Conservation (phyloP, 2,797 vertebrate species). For the Babyrousa celebensis region DNA sequence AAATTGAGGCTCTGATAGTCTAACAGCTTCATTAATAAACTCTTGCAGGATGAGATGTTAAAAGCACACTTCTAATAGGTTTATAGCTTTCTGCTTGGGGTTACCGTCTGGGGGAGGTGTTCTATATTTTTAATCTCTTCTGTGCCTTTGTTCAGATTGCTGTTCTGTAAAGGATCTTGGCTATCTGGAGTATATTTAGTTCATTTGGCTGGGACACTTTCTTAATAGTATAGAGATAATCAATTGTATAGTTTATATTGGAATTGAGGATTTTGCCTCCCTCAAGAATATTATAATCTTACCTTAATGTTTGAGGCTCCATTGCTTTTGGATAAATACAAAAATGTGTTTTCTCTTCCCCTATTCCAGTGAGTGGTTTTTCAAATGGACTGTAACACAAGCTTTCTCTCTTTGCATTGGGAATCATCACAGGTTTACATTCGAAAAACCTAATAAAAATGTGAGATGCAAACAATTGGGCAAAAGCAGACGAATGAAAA, state of each 20-base stretch:
- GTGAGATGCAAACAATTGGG: not conserved
- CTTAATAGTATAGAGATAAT: slow-evolving; percentile 69
- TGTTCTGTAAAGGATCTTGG: slow-evolving; percentile 15
- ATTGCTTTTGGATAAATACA: slow-evolving; percentile 81
- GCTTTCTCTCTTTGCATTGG: slow-evolving; percentile 37
- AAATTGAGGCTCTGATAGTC: not conserved
- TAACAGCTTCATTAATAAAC: not conserved
- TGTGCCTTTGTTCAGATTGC: not conserved
- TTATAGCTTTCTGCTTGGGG: not conserved
- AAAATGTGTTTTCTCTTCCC: slow-evolving; percentile 71
- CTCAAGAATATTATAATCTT: slow-evolving; percentile 76
- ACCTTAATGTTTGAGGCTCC: slow-evolving; percentile 76
- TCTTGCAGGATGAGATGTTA: not conserved
- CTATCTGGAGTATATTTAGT: not conserved
- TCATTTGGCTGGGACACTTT: not conserved
- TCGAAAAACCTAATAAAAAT: slow-evolving; percentile 70
- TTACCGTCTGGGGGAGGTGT: not conserved
- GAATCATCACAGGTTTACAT: slow-evolving; percentile 63
- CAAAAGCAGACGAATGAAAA: not conserved
- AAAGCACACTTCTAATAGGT: not conserved
- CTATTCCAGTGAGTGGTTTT: slow-evolving; percentile 63
- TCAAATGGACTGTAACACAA: slow-evolving; percentile 73
- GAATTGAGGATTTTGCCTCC: slow-evolving; percentile 68
- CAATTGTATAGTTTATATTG: slow-evolving; percentile 42
- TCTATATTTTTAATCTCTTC: not conserved